These are phyloP conservation scores for Pelodiscus sinensis DNA, from an alignment of 2,113 vertebrate species.

Conservation along the genomic window DNA sequence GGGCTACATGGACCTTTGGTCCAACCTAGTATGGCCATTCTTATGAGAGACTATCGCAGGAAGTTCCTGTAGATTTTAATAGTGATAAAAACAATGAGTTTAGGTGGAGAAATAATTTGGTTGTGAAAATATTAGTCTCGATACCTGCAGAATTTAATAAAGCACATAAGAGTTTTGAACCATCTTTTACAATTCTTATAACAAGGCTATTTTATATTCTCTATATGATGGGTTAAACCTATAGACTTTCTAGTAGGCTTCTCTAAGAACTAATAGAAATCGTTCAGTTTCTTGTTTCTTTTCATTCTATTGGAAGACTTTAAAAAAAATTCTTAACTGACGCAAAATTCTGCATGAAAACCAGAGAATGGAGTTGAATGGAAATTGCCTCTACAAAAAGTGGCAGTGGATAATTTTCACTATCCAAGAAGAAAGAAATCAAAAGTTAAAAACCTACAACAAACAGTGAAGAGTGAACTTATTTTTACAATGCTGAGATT, in stretches of 20 bases:
- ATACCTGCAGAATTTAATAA: not conserved
- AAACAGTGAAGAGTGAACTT: not conserved
- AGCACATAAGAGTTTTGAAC: not conserved
- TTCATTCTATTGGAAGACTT: not conserved
- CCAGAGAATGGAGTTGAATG: not conserved
- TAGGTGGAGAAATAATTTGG: rapidly evolving
- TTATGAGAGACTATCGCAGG: no score
- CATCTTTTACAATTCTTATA: not conserved
- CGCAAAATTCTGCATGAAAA: not conserved
- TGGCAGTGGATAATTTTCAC: not conserved
- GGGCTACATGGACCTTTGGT: no score
- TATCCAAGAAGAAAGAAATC: not conserved
- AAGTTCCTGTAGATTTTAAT: not conserved
- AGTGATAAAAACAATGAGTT: not conserved
- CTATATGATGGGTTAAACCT: not conserved
- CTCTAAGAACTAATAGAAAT: conserved; percentile 9
- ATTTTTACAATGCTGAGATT: not conserved
- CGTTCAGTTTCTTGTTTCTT: not conserved
- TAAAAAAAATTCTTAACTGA: not conserved
- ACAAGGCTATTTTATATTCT: not conserved
- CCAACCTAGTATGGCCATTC: no score
- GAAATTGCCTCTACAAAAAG: not conserved
- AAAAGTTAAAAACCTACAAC: not conserved
- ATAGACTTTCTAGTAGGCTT: not conserved
- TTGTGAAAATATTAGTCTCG: not conserved